Conservation (phyloP, 2,797 vertebrate species). For the Arrhamphus sclerolepis region DNA sequence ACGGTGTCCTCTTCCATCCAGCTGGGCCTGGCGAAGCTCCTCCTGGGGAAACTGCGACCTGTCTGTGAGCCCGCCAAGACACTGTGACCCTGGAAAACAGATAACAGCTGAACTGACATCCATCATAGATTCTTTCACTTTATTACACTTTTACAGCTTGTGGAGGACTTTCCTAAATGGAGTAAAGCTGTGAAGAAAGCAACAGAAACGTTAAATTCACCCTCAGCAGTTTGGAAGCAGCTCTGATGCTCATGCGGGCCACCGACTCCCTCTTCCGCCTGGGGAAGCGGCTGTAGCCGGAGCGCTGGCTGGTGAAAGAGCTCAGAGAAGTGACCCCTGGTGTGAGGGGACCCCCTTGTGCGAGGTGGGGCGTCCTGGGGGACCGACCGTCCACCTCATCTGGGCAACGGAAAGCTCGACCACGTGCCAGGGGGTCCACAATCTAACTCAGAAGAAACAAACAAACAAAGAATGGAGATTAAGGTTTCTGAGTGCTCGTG, state of each 20-base stretch:
- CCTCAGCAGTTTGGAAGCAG: slow-evolving; percentile 88
- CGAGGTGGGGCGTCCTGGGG: slow-evolving; percentile 79
- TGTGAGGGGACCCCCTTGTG: slow-evolving; percentile 81
- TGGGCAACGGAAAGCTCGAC: slow-evolving; percentile 89
- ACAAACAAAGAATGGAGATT: slow-evolving; percentile 4
- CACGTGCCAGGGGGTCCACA: slow-evolving; percentile 92
- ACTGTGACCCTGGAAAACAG: slow-evolving; percentile 83
- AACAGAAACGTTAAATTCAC: too few species aligned
- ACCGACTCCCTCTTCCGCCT: slow-evolving; percentile 92
- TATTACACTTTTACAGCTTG: not conserved
- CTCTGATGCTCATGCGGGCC: slow-evolving; percentile 94
- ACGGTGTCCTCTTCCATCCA: slow-evolving; percentile 91
- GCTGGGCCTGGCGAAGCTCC: slow-evolving; percentile 89
- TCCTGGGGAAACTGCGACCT: slow-evolving; percentile 78
- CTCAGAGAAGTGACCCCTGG: slow-evolving; percentile 87
- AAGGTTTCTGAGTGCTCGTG: not conserved
- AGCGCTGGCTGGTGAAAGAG: slow-evolving; percentile 91
- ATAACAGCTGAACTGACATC: not conserved
- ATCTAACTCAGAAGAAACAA: slow-evolving; percentile 83
- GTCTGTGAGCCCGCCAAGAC: slow-evolving; percentile 81
- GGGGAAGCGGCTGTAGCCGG: slow-evolving; percentile 81
- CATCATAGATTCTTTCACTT: not conserved
- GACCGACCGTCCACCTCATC: slow-evolving; percentile 85
- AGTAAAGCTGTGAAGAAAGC: too few species aligned
- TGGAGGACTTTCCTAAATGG: not conserved